Conservation (phyloP, 2,888 invertebrate species). For the Neoitamus cyanurus region DNA sequence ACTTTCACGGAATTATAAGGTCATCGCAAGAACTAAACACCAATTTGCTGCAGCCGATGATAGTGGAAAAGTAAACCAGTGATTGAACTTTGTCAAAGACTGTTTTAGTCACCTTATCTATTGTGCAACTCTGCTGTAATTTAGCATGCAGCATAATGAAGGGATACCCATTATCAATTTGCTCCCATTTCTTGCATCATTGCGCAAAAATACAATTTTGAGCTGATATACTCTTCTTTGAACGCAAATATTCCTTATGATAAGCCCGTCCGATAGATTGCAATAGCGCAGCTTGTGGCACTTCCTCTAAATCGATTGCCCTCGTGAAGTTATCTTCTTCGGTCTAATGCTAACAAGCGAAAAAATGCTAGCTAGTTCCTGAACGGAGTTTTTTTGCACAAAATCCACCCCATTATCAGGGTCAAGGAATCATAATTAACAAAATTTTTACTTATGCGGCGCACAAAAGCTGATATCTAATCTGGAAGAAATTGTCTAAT, state of each 20-base stretch:
- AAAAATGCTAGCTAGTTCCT: not conserved
- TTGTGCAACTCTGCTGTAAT: not conserved
- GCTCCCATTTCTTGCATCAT: not conserved
- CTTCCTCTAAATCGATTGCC: not conserved
- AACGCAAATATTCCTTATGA: not conserved
- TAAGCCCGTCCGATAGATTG: not conserved
- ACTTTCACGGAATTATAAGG: not conserved
- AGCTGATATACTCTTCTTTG: not conserved
- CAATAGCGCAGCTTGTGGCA: not conserved
- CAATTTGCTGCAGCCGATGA: not conserved
- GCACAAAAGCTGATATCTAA: not conserved
- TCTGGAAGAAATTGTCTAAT: not conserved
- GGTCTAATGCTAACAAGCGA: not conserved
- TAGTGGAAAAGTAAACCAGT: constrained; percentile 1
- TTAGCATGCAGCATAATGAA: not conserved
- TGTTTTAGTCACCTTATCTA: not conserved
- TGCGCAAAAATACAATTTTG: not conserved
- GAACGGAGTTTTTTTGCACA: not conserved
- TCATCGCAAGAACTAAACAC: not conserved
- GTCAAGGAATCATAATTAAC: not conserved
- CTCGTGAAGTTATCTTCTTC: not conserved
- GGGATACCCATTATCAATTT: not conserved
- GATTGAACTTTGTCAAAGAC: not conserved
- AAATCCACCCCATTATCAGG: not conserved
- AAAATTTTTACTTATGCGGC: not conserved